Evolutionary conservation across 2,888 invertebrate species (phyloP), one percentile per base, ranked within the genome.

Genomic region (Campoletis raptor): DNA sequence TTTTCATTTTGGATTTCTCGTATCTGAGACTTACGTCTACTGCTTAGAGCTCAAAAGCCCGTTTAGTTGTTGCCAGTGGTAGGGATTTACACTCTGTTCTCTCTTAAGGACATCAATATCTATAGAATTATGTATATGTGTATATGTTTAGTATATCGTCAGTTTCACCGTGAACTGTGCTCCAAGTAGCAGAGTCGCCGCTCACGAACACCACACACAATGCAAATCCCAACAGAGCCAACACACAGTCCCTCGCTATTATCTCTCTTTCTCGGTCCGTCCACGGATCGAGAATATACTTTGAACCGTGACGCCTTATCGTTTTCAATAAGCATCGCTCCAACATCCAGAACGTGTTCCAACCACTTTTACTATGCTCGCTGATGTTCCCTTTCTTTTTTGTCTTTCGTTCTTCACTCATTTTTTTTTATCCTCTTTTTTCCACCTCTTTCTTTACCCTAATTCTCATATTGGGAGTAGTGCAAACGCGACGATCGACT

Each of bases 271-370:
- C 78, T 79, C 79, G 76, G 69, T 79, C 54, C 77, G 57, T 74
- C 66, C 83, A 81, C 83, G 73, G 76, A 76, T 52, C 79, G 66
- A 79, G 74, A 76, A 85, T 72, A 86, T 86, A 86, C 86, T 82
- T 86, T 86, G 84, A 86, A 84, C 86, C 84, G 86, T 86, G 84
- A 86, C 86, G 84, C 78, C 84, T 86, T 86, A 84, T 84, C 84
- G 84, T 86, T 86, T 82, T 86, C 86, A 86, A 86, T 84, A 84
- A 86, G 84, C 81, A 85, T 76, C 70, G 67, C 82, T 70, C 61
- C 45, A 52, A 61, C 81, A 81, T 81, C 40, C 79, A 73, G 73
- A 85, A 79, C 72, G 67, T 79, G 77, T 67, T 80, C 36, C 76
- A 48, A 48, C 52, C 73, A 61, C 61, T 64, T 83, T 82, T 48